Evolutionary conservation across 1,140 invertebrate genomes (phyloP).

Genomic region (Eufriesea mexicana): DNA sequence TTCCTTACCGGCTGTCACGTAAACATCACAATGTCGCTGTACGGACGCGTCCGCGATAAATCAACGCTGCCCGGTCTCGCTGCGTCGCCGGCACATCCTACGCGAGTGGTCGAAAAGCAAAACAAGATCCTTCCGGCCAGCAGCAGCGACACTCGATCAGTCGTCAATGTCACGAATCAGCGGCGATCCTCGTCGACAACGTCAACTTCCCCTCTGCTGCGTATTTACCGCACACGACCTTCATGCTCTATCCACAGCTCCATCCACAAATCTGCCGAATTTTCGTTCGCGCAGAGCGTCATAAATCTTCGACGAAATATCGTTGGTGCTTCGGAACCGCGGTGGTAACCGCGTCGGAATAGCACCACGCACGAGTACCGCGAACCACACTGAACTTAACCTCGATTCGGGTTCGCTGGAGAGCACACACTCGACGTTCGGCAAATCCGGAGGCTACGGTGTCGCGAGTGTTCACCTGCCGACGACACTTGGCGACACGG

Average conservation of each 20-base stretch:
- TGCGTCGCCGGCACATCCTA: not conserved
- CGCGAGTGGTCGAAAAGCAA: not conserved
- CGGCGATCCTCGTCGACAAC: slow-evolving; percentile 11
- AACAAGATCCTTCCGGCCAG: not conserved
- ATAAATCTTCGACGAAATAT: not conserved
- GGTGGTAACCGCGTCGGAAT: not conserved
- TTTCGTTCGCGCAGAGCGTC: not conserved
- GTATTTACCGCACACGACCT: not conserved
- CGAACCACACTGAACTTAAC: slow-evolving; percentile 10
- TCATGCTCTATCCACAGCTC: slow-evolving; percentile 26
- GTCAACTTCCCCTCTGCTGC: not conserved
- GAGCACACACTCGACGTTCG: not conserved
- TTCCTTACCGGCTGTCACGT: slow-evolving; percentile 47
- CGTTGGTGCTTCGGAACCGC: not conserved
- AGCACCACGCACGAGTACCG: not conserved
- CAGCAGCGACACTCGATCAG: not conserved
- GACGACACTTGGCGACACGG: slow-evolving; percentile 37
- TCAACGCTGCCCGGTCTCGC: not conserved
- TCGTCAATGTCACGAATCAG: slow-evolving; percentile 33
- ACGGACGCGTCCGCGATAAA: slow-evolving; percentile 1
- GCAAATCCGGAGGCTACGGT: not conserved
- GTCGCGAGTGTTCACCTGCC: slow-evolving; percentile 16
- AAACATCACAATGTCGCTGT: slow-evolving; percentile 42
- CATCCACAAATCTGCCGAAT: too few relatives aligned
- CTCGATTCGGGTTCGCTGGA: not conserved